Conservation (phyloP, 1,140 invertebrate species). For the Zophobas morio region DNA sequence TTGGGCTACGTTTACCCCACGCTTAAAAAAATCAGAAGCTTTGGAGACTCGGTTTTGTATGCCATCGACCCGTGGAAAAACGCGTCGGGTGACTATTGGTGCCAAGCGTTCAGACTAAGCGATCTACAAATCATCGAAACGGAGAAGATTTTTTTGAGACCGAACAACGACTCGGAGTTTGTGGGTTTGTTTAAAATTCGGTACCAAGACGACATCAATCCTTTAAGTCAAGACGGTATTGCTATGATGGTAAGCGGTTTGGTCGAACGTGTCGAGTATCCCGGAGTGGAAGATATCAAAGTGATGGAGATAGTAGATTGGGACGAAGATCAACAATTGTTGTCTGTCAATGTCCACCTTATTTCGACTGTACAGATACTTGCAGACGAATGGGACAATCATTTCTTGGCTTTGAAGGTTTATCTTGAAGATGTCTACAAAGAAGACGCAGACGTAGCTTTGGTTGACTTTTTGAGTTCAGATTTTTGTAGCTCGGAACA, state of each 20-base stretch:
- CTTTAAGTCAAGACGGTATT: not conserved
- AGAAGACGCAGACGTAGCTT: no score
- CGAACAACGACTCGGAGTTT: not conserved
- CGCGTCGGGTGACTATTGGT: slow-evolving; percentile 2
- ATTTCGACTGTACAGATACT: not conserved
- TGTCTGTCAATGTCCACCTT: no score
- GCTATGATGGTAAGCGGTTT: not conserved
- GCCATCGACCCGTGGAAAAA: not conserved
- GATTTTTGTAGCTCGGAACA: no score
- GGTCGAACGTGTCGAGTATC: not conserved
- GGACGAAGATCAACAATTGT: not conserved
- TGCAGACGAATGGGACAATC: no score
- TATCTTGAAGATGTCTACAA: no score
- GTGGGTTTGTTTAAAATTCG: not conserved
- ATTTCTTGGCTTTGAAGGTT: no score
- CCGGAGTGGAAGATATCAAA: not conserved
- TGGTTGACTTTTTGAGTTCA: no score
- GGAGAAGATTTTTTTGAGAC: no score
- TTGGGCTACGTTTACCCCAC: not conserved
- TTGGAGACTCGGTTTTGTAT: not conserved
- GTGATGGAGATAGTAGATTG: not conserved
- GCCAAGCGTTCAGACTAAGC: not conserved
- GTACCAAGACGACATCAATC: not conserved
- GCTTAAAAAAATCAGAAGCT: not conserved
- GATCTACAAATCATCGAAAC: not conserved